Evolutionary conservation across 2,888 invertebrate species (phyloP).

Genomic region (Hirtodrosophila histrioides): DNA sequence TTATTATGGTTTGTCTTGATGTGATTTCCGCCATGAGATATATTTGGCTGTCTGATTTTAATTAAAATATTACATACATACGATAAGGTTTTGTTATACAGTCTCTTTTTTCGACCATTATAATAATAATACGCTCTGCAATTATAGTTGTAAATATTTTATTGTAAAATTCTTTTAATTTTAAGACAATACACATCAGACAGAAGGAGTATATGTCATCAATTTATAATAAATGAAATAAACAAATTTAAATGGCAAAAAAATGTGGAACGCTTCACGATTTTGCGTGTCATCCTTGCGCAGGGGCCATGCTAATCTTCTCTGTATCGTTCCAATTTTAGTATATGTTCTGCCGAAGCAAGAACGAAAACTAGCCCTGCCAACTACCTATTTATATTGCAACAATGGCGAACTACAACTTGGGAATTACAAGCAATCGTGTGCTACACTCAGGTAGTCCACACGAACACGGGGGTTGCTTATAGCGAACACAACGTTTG

Average conservation of each 20-base stretch:
- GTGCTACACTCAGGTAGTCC: neutral
- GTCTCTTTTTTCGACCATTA: no score
- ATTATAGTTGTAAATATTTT: no score
- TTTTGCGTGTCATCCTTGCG: slow-evolving; percentile 51
- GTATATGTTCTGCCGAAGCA: slow-evolving; percentile 46
- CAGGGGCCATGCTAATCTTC: slow-evolving; percentile 50
- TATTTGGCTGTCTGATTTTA: no score
- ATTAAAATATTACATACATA: no score
- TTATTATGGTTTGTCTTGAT: no score
- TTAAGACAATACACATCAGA: no score
- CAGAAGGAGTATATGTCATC: no score
- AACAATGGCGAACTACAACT: neutral
- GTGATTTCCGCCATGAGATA: no score
- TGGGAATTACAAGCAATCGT: slow-evolving; percentile 23
- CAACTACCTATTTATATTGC: slow-evolving; percentile 7
- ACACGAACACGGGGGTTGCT: neutral
- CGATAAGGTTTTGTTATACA: no score
- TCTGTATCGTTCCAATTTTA: slow-evolving; percentile 51
- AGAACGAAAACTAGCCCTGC: neutral
- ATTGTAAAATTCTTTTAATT: no score
- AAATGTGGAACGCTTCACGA: slow-evolving; percentile 46
- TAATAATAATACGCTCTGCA: no score
- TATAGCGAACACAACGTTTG: neutral
- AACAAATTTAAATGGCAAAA: slow-evolving; percentile 2
- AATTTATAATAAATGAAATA: no score